phyloP scores from a whole-genome alignment of 2,113 vertebrate genomes.

The Coptodon bakossiorum region DNA sequence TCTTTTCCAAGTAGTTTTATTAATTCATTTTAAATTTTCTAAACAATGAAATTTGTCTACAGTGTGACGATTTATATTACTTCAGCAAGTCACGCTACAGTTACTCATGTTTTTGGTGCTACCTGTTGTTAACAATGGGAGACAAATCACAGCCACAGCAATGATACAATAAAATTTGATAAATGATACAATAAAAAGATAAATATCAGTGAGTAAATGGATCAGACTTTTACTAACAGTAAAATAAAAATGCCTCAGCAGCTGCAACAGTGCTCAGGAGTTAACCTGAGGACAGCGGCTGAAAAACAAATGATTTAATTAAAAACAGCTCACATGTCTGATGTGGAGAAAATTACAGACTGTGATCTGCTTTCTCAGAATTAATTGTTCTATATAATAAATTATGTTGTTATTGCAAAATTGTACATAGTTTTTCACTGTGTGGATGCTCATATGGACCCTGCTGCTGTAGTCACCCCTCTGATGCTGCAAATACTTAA shows the following conservation, averaged over 20 bases:
- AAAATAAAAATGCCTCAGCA: not conserved
- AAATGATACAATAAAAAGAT: not conserved
- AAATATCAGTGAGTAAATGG: not conserved
- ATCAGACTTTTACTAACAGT: not conserved
- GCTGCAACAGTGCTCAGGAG: not conserved
- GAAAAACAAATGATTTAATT: not conserved
- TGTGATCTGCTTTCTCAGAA: accelerated
- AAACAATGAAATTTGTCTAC: not conserved
- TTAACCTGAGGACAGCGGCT: not conserved
- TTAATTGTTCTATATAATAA: not conserved
- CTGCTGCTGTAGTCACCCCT: not conserved
- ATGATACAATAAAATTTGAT: not conserved
- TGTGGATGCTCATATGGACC: not conserved
- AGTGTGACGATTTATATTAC: not conserved
- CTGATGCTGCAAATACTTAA: not conserved
- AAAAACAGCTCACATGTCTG: not conserved
- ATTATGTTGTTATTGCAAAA: accelerated
- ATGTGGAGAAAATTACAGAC: not conserved
- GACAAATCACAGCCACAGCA: not conserved
- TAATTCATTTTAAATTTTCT: not conserved
- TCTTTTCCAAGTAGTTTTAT: not conserved
- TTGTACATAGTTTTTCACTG: not conserved
- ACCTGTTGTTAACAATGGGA: not conserved
- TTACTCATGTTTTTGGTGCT: not conserved
- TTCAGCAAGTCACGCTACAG: not conserved